Evolutionary conservation across 2,888 invertebrate species (phyloP).

Genomic region (Geotrupes spiniger): DNA sequence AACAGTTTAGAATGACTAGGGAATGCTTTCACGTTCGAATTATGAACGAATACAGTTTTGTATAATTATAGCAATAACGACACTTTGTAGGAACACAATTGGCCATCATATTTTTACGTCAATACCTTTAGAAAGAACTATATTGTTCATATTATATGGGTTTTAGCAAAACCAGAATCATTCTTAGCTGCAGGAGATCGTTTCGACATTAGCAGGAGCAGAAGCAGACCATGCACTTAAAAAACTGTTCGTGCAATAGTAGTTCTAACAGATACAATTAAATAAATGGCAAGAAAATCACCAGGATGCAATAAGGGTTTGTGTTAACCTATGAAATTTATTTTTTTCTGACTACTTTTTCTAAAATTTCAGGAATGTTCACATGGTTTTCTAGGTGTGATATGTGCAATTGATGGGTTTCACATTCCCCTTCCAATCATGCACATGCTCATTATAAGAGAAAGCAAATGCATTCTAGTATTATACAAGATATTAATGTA

Average conservation of each 20-base stretch:
- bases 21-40: too few species aligned
- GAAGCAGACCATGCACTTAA: background rate
- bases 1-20: too few species aligned
- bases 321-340: too few species aligned
- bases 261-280: too few species aligned
- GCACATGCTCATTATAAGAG: constrained; percentile 16
- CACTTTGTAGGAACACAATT: too few species aligned
- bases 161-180: constrained; percentile 1
- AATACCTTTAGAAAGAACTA: constrained; percentile 1
- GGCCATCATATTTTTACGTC: too few species aligned
- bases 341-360: too few species aligned
- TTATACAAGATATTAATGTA: constrained; percentile 14
- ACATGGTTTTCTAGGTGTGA: constrained; percentile 5
- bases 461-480: constrained; percentile 14
- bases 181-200: constrained; percentile 1
- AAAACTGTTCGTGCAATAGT: constrained; percentile 7
- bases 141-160: constrained; percentile 1
- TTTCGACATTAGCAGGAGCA: background rate
- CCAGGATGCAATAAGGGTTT: too few species aligned
- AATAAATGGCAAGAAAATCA: too few species aligned
- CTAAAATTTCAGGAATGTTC: constrained; percentile 7
- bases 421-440: constrained; percentile 10
- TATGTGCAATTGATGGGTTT: constrained; percentile 12
- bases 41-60: too few species aligned
- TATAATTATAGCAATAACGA: too few species aligned